Evolutionary conservation across 2,888 invertebrate genomes (phyloP), one percentile per base, ranked within the genome.

Genomic region (Caenorhabditis sp.): DNA sequence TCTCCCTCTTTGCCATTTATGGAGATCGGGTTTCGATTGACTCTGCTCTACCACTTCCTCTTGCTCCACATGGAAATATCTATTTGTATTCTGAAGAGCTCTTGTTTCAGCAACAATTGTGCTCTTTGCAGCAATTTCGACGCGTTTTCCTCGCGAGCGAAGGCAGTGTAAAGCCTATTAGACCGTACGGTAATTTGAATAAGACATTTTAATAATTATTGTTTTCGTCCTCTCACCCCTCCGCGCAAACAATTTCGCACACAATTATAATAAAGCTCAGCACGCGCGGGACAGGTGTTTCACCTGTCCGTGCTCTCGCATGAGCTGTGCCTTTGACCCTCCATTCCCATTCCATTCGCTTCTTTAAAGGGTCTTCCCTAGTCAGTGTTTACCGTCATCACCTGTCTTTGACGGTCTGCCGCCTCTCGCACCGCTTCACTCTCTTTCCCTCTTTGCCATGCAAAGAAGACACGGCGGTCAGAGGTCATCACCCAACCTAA

Each of bases 71-170:
- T 50, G 37, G n/a, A 52, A 50, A 62, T 52, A 41, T 62, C 50
- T 62, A 62, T 62, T 50, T 62, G 62, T 52, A 48, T 52, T 62
- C 41, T 30, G 41, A 62, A 30, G 61, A 9, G 50, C 41, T 62
- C 62, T 62, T 62, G 62, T 62, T 62, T 62, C 62, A 62, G 62
- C 45, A 45, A 59, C n/a, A n/a, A n/a, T n/a, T n/a, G n/a, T n/a
- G n/a, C n/a, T n/a, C n/a, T n/a, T n/a, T n/a, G n/a, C n/a, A n/a
- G n/a, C n/a, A n/a, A n/a, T n/a, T n/a, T n/a, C n/a, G n/a, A n/a
- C n/a, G n/a, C n/a, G n/a, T n/a, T n/a, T n/a, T n/a, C n/a, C n/a
- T n/a, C n/a, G n/a, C n/a, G n/a, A n/a, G n/a, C n/a, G n/a, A n/a
- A n/a, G n/a, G n/a, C n/a, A n/a, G n/a, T n/a, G n/a, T n/a, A n/a